These are phyloP conservation scores for Haliclystus octoradiatus DNA, from an alignment of 30 jellyfish, hydroid and myxozoan species.

Conservation along the genomic window DNA sequence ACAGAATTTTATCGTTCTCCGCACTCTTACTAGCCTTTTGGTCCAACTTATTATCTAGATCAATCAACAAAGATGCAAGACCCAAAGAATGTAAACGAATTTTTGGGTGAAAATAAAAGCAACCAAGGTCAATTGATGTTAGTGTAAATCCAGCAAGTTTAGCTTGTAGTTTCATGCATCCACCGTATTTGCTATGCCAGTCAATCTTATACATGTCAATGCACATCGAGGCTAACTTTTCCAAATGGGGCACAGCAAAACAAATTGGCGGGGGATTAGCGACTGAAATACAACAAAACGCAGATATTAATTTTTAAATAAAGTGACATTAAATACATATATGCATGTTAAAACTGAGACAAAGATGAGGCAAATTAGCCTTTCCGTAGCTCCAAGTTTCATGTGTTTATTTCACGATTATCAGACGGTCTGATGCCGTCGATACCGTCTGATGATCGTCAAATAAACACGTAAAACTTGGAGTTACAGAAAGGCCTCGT, in stretches of 20 bases:
- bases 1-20: too few species aligned
- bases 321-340: too few species aligned
- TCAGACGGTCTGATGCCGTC: too few species aligned
- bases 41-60: neutral
- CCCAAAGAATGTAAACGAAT: neutral
- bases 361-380: too few species aligned
- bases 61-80: neutral
- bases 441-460: too few species aligned
- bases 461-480: too few species aligned
- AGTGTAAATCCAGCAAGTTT: slow-evolving; percentile 6
- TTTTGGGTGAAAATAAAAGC: slow-evolving; percentile 22
- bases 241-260: slow-evolving; percentile 22
- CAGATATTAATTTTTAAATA: too few species aligned
- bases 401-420: too few species aligned
- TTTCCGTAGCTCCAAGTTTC: too few species aligned
- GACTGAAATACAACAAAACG: slow-evolving; percentile 6
- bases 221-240: slow-evolving; percentile 32
- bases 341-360: too few species aligned
- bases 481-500: too few species aligned
- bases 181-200: slow-evolving; percentile 33
- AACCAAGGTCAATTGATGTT: slow-evolving; percentile 24
- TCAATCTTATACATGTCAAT: slow-evolving; percentile 24
- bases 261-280: slow-evolving; percentile 54
- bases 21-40: too few species aligned
- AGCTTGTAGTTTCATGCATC: slow-evolving; percentile 32